Percentiles rank a stretch among this genome's conserved stretches.
Evolutionary conservation across 2,113 vertebrate genomes (phyloP).

Genomic region (Gymnarchus niloticus): DNA sequence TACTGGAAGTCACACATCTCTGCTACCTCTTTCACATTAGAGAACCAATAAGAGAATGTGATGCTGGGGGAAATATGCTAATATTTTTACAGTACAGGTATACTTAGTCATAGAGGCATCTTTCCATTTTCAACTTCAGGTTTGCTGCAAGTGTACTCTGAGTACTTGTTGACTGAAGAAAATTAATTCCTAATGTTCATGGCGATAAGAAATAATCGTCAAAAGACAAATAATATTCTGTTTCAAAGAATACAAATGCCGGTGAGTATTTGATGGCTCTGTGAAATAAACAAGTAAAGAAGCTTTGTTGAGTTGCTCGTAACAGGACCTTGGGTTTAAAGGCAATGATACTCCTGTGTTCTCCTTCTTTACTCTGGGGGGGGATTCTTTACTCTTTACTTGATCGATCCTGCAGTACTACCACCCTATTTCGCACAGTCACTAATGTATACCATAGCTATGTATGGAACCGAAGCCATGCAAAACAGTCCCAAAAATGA

Average conservation of each 20-base stretch:
- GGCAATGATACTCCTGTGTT: neutral
- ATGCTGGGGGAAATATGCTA: neutral
- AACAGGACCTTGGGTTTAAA: neutral
- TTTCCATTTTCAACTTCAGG: neutral
- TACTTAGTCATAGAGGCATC: neutral
- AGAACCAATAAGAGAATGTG: constrained; percentile 39
- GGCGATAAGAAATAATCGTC: neutral
- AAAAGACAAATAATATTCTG: neutral
- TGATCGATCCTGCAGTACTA: neutral
- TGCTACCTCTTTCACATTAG: neutral
- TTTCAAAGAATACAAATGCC: neutral
- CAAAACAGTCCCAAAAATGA: neutral
- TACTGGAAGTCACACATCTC: neutral
- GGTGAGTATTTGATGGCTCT: neutral
- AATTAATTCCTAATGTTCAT: neutral
- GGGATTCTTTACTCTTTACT: neutral
- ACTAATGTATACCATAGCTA: neutral
- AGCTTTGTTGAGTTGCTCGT: neutral
- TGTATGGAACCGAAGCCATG: neutral
- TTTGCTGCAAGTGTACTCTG: neutral
- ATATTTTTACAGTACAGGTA: neutral
- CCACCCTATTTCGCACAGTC: neutral
- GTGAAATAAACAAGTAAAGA: neutral
- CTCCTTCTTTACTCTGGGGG: neutral
- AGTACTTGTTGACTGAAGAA: neutral